Percentiles rank a stretch among this genome's conserved stretches.
These are phyloP conservation scores for Typhlomys cinereus DNA, from an alignment of 2,113 vertebrate genomes.

Conservation along the genomic window DNA sequence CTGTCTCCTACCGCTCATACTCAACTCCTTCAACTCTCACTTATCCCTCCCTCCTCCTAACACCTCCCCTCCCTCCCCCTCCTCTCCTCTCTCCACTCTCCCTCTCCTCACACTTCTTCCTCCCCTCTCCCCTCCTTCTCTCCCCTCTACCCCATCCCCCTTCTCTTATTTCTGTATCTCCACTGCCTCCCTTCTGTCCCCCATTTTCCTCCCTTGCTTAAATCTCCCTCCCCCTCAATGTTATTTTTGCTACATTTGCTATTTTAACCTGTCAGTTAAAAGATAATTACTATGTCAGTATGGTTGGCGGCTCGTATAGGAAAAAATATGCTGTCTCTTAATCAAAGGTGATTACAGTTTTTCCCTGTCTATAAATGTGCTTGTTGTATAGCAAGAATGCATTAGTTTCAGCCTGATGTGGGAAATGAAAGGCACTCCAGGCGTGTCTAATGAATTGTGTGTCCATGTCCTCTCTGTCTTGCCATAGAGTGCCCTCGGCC, in stretches of 20 bases:
- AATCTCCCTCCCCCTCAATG: background rate
- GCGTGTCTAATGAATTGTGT: slow-evolving; percentile 76
- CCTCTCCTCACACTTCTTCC: background rate
- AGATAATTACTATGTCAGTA: slow-evolving; percentile 67
- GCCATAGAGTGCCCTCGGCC: slow-evolving; percentile 73
- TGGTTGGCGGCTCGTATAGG: slow-evolving; percentile 49
- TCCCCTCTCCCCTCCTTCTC: background rate
- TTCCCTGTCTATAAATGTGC: slow-evolving; percentile 62
- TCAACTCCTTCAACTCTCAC: background rate
- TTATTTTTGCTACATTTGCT: slow-evolving; percentile 51
- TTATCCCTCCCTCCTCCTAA: background rate
- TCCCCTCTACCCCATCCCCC: no score
- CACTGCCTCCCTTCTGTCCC: background rate
- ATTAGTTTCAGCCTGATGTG: slow-evolving; percentile 62
- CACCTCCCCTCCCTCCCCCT: background rate
- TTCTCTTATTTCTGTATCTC: no score
- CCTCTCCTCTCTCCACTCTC: background rate
- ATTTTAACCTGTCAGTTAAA: slow-evolving; percentile 34
- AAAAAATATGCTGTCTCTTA: slow-evolving; percentile 68
- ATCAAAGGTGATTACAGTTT: slow-evolving; percentile 71
- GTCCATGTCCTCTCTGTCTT: slow-evolving; percentile 77
- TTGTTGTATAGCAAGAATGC: slow-evolving; percentile 71
- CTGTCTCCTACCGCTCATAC: no score
- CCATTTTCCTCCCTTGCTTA: fast-evolving
- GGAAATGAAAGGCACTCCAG: slow-evolving; percentile 76